Evolutionary conservation across 2,113 vertebrate species (phyloP).

Genomic region (Aptenodytes forsteri): DNA sequence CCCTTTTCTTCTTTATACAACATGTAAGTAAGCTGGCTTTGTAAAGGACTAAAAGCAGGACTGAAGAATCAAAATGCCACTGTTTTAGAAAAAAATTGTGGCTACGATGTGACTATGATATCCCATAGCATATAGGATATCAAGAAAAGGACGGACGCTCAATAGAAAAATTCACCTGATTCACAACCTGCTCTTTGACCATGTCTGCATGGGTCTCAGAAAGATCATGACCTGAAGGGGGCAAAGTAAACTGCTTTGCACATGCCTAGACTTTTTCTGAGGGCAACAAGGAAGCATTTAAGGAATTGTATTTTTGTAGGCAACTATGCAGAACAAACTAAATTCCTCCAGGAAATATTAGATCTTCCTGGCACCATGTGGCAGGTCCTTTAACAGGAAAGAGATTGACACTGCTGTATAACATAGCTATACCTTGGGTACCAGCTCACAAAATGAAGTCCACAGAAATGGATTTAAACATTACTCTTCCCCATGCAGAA

Average conservation of each 20-base stretch:
- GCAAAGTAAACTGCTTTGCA: neutral
- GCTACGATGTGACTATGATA: neutral
- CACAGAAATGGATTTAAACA: neutral
- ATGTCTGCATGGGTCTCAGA: neutral
- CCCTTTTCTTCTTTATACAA: neutral
- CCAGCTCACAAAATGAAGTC: neutral
- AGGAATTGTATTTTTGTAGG: neutral
- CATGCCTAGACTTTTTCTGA: neutral
- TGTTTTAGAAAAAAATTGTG: neutral
- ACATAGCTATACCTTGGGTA: neutral
- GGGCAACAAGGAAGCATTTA: neutral
- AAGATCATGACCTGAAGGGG: neutral
- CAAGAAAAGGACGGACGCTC: neutral
- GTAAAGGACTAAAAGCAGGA: neutral
- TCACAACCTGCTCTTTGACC: neutral
- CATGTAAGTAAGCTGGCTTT: accelerated
- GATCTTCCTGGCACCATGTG: neutral
- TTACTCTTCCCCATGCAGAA: neutral
- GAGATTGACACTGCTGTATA: neutral
- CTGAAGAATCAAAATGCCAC: neutral
- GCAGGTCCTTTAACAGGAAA: neutral
- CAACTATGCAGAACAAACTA: neutral
- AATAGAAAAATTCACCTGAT: neutral
- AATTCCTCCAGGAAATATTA: neutral
- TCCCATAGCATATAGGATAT: too few relatives aligned